These are phyloP conservation scores for Mormyrus proboscirostris DNA, from an alignment of 2,797 vertebrate genomes.

Conservation along the genomic window DNA sequence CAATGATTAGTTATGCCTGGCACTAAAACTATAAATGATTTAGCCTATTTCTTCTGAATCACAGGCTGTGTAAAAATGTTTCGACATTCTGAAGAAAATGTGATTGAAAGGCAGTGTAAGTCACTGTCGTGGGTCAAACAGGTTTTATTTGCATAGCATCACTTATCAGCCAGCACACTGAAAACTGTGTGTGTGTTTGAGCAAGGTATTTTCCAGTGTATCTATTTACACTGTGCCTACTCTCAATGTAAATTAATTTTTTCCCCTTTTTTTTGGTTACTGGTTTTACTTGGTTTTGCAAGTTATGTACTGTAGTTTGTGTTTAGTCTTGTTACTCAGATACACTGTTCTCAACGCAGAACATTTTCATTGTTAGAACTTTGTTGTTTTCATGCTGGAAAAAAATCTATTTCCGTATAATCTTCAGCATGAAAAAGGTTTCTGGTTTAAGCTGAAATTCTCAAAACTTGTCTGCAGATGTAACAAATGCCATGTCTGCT, in stretches of 20 bases:
- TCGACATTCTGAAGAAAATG: not conserved
- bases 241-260: not conserved
- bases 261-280: not conserved
- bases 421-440: conserved; percentile 15
- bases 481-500: conserved; percentile 24
- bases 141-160: not conserved
- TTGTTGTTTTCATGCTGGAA: not conserved
- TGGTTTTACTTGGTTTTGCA: not conserved
- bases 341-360: not conserved
- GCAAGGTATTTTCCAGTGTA: not conserved
- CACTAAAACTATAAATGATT: not conserved
- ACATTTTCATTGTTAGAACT: not conserved
- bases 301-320: not conserved
- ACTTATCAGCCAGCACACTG: not conserved
- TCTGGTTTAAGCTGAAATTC: conserved; percentile 30
- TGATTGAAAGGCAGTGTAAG: not conserved
- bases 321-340: not conserved
- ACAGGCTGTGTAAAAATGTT: not conserved
- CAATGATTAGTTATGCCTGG: not conserved
- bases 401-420: not conserved
- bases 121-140: not conserved
- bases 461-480: not conserved
- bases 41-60: not conserved
- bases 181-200: not conserved
- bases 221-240: not conserved